Evolutionary conservation across 2,797 vertebrate genomes (phyloP), one percentile per base, ranked within the genome.

Genomic region (Sebastes diaconus): DNA sequence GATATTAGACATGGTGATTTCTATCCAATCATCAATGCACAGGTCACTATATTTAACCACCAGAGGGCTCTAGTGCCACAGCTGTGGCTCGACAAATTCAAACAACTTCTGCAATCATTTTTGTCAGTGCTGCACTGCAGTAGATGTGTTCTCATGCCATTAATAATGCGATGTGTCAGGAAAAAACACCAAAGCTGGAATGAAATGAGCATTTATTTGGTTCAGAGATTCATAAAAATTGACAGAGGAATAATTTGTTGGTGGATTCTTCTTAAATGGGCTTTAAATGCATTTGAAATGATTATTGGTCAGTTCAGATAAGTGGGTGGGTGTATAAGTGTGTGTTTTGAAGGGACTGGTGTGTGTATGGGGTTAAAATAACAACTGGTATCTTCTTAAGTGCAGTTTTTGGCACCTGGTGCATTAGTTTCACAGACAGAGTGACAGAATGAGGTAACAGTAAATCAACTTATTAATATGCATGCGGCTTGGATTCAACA

Each of bases 71-170:
- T 57, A 81, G 76, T 89, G 80, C 57, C 73, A 85, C 86, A 93
- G 83, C 68, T 59, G 42, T 83, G 57, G 27, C 14, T 50, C 42
- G 22, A 70, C 50, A 80, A 79, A 81, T 75, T 77, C 85, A 78
- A 82, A 84, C 84, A 89, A 87, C 84, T 90, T 89, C 86, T 91
- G 81, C 88, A 92, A 91, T 91, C 82, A 83, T 91, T 91, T 94
- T 84, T 92, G 90, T 93, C 89, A 93, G 89, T 93, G 86, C 91
- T 94, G 92, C 93, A 95, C 89, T 95, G 92, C 93, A 94, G 92
- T 93, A 90, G 88, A 89, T 88, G 81, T 87, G 77, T 87, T 92
- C 86, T 89, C 72, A 66, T 86, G 81, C 75, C 84, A 89, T 90
- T 88, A 87, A 87, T 87, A 92, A 89, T 87, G 77, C 3, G 39